phyloP scores from a whole-genome alignment of 2,797 vertebrate species.

The Parotocinclus haroldoi region DNA sequence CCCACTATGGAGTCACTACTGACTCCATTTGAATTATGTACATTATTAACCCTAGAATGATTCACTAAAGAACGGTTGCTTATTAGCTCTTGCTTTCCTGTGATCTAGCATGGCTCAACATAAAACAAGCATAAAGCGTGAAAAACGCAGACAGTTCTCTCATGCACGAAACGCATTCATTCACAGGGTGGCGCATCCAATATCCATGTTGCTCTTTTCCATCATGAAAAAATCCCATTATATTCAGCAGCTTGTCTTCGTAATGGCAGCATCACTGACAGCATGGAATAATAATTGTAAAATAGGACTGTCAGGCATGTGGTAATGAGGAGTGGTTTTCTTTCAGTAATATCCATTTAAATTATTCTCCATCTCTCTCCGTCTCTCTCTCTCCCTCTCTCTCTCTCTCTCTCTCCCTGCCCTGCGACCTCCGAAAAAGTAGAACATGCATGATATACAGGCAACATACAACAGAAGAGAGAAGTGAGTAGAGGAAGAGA shows the following conservation, averaged over 20 bases:
- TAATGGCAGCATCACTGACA: slow-evolving; percentile 30
- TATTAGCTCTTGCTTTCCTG: too few relatives aligned
- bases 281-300: slow-evolving; percentile 42
- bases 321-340: slow-evolving; percentile 22
- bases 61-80: too few relatives aligned
- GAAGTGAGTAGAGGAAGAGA: too few relatives aligned
- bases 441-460: too few relatives aligned
- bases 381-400: neutral
- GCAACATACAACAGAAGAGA: too few relatives aligned
- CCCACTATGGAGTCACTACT: too few relatives aligned
- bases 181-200: slow-evolving; percentile 17
- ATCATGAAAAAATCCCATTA: slow-evolving; percentile 31
- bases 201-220: slow-evolving; percentile 21
- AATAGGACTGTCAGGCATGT: slow-evolving; percentile 37
- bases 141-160: neutral
- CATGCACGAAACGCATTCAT: slow-evolving; percentile 8
- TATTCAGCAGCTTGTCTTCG: slow-evolving; percentile 28
- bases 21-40: too few relatives aligned
- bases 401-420: neutral
- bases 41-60: too few relatives aligned
- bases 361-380: neutral
- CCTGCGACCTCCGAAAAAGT: too few relatives aligned
- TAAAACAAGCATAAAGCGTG: too few relatives aligned
- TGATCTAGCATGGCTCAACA: too few relatives aligned
- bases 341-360: too few relatives aligned